phyloP scores from a whole-genome alignment of 1,140 invertebrate genomes.

The Adelges cooleyi region DNA sequence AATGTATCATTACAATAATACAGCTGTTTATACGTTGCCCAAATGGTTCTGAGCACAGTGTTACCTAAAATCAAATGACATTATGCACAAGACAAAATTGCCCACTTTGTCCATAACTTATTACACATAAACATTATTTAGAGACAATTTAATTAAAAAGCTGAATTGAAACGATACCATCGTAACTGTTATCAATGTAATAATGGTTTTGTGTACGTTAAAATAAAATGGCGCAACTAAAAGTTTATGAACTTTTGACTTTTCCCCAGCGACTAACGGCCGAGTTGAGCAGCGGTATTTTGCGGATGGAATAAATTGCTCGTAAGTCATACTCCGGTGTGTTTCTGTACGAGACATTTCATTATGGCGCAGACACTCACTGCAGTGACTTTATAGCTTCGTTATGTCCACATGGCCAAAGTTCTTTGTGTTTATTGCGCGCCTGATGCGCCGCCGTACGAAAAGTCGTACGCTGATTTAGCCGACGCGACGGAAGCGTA shows the following conservation, averaged over 20 bases:
- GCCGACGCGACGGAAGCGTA: neutral
- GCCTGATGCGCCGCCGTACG: neutral
- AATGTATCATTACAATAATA: no score
- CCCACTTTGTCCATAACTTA: no score
- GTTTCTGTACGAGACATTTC: constrained; percentile 27
- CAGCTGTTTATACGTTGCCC: no score
- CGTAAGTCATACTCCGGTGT: constrained; percentile 21
- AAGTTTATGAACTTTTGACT: constrained; percentile 23
- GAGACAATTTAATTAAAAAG: no score
- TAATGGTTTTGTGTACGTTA: no score
- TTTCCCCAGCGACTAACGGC: neutral
- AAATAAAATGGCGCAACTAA: no score
- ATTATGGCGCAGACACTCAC: neutral
- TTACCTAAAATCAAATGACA: no score
- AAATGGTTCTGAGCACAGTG: no score
- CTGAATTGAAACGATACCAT: no score
- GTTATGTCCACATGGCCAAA: neutral
- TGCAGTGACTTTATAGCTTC: constrained; percentile 2
- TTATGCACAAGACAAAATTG: no score
- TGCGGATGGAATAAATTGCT: constrained; percentile 23
- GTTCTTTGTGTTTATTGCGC: constrained; percentile 4
- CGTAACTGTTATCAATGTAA: no score
- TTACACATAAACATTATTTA: no score
- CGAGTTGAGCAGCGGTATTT: neutral
- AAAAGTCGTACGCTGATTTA: constrained; percentile 21